These are phyloP conservation scores for Natator depressus DNA, from an alignment of 2,113 vertebrate genomes.

Conservation along the genomic window DNA sequence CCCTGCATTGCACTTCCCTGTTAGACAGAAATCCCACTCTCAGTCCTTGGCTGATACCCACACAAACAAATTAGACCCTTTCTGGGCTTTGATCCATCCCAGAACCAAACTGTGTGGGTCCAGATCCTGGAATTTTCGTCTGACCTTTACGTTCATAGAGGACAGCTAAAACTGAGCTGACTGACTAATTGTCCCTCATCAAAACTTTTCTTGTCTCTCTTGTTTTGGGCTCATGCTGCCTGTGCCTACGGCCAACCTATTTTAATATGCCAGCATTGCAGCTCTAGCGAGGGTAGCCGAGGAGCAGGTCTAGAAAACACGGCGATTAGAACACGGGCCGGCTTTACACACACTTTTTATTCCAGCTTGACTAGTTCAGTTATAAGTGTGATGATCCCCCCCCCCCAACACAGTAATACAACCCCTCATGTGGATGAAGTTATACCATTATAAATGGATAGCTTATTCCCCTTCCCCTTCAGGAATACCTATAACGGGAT, in stretches of 20 bases:
- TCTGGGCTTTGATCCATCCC: background rate
- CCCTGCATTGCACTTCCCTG: background rate
- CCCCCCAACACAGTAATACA: background rate
- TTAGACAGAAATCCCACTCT: background rate
- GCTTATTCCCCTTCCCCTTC: background rate
- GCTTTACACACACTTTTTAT: background rate
- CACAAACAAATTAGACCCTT: background rate
- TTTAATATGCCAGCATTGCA: no score
- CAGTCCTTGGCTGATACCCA: background rate
- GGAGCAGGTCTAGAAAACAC: background rate
- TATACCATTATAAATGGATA: background rate
- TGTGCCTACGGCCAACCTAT: background rate
- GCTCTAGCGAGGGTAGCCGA: background rate
- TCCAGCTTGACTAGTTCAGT: background rate
- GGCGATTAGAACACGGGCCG: background rate
- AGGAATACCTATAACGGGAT: background rate
- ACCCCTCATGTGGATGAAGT: background rate
- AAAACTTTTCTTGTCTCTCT: background rate
- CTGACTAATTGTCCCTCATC: no score
- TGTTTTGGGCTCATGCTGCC: background rate
- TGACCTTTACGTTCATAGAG: background rate
- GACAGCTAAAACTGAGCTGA: no score
- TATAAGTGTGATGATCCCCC: background rate
- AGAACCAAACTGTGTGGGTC: no score
- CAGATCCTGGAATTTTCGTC: background rate